A percentile compares a stretch with the other conserved stretches of the same genome.
These are phyloP conservation scores for Spodoptera frugiperda DNA, from an alignment of 1,140 invertebrate genomes.

Conservation along the genomic window DNA sequence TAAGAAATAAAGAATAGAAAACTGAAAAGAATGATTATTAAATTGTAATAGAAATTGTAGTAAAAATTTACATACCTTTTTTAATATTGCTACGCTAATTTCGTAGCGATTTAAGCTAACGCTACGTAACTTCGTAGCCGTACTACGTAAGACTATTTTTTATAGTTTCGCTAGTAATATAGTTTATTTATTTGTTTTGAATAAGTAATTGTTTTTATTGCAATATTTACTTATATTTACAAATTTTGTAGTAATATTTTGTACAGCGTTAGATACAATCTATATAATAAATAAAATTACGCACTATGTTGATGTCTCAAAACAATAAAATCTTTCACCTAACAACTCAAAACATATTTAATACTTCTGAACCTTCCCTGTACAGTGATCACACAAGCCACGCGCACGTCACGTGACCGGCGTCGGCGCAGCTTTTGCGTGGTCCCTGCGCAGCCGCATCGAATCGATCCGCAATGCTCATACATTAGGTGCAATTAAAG, in stretches of 20 bases:
- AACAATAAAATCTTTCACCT: too few species aligned
- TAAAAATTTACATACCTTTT: too few species aligned
- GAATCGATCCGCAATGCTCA: constrained; percentile 61
- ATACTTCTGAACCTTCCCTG: constrained; percentile 1
- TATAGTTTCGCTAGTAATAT: not conserved
- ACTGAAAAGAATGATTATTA: too few species aligned
- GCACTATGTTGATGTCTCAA: too few species aligned
- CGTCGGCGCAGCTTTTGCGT: constrained; percentile 50
- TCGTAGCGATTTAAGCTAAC: not conserved
- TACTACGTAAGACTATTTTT: not conserved
- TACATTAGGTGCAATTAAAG: constrained; percentile 53
- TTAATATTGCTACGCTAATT: not conserved
- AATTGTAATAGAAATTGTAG: too few species aligned
- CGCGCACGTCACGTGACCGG: constrained; percentile 65
- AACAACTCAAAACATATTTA: not conserved
- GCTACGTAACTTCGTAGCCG: constrained; percentile 1
- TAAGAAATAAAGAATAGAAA: not conserved
- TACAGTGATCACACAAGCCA: constrained; percentile 51
- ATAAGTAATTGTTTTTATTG: not conserved
- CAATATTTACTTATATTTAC: too few species aligned
- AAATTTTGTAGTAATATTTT: too few species aligned
- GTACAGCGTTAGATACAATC: too few species aligned
- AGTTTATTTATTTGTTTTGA: not conserved
- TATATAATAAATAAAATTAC: too few species aligned
- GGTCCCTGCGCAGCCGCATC: constrained; percentile 33